Conservation (phyloP, 2,113 vertebrate genomes). For the Helogale parvula region DNA sequence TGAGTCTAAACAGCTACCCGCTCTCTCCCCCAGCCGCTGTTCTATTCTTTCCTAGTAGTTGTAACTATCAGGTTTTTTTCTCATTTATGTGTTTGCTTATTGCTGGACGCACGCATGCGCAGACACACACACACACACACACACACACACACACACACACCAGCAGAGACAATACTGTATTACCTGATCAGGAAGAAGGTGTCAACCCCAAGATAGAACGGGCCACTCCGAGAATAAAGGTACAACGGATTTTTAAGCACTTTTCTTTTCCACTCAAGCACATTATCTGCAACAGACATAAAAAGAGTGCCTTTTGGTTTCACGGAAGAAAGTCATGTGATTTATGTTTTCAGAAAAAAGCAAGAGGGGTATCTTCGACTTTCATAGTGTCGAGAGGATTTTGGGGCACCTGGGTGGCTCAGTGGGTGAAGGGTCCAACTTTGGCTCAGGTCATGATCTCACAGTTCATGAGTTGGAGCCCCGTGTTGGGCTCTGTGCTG, state of each 20-base stretch:
- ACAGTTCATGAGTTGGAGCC: too few relatives aligned
- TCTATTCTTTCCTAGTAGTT: background rate
- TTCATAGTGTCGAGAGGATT: background rate
- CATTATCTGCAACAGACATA: constrained; percentile 86
- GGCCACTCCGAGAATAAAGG: constrained; percentile 87
- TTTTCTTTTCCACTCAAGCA: constrained; percentile 86
- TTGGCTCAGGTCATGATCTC: too few relatives aligned
- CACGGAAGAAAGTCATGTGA: background rate
- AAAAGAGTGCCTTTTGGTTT: background rate
- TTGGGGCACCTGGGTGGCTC: too few relatives aligned
- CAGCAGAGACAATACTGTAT: background rate
- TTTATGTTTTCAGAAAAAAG: background rate
- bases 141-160: too few relatives aligned
- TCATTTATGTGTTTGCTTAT: background rate
- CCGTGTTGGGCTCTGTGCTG: too few relatives aligned
- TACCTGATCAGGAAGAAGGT: constrained; percentile 92
- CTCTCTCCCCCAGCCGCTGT: too few relatives aligned
- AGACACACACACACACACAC: background rate
- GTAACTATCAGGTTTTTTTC: background rate
- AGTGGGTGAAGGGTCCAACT: fast-evolving
- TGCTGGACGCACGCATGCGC: too few relatives aligned
- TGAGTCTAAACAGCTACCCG: background rate
- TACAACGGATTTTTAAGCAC: constrained; percentile 86
- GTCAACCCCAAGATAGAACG: constrained; percentile 91
- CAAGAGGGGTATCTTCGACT: background rate